Conservation (phyloP, 2,797 vertebrate species). For the Silurus lanzhouensis region DNA sequence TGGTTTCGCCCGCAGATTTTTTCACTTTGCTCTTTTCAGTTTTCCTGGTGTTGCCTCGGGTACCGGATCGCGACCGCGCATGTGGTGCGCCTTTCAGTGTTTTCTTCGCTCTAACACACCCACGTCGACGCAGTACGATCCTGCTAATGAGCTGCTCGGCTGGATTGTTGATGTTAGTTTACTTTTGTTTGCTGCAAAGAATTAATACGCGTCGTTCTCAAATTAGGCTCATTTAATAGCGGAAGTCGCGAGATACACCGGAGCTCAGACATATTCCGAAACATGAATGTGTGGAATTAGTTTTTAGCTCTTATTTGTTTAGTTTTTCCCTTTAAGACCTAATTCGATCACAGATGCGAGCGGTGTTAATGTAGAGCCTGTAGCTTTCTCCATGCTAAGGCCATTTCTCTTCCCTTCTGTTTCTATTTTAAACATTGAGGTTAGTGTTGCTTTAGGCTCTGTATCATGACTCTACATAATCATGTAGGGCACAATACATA, state of each 20-base stretch:
- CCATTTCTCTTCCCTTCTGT: constrained; percentile 2
- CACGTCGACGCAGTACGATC: background rate
- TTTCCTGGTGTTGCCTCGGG: background rate
- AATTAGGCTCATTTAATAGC: background rate
- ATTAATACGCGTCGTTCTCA: background rate
- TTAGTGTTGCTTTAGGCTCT: constrained; percentile 13
- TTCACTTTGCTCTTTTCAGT: constrained; percentile 3
- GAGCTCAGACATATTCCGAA: background rate
- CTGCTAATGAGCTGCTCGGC: background rate
- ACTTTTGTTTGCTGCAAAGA: background rate
- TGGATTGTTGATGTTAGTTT: background rate
- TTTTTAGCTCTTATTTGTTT: background rate
- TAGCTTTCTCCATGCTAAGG: background rate
- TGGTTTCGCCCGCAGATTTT: no score
- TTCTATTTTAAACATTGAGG: constrained; percentile 32
- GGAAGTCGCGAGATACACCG: background rate
- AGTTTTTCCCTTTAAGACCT: constrained; percentile 9
- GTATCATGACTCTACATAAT: constrained; percentile 20
- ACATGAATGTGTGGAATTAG: background rate
- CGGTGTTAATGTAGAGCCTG: constrained; percentile 25
- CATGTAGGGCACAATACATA: constrained; percentile 19
- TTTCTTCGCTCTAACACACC: constrained; percentile 1
- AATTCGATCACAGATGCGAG: constrained; percentile 7
- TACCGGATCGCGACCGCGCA: background rate
- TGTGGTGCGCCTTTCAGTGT: background rate